Conservation (phyloP, 64 coral and sea anemone genomes). For the Platygyra sinensis region DNA sequence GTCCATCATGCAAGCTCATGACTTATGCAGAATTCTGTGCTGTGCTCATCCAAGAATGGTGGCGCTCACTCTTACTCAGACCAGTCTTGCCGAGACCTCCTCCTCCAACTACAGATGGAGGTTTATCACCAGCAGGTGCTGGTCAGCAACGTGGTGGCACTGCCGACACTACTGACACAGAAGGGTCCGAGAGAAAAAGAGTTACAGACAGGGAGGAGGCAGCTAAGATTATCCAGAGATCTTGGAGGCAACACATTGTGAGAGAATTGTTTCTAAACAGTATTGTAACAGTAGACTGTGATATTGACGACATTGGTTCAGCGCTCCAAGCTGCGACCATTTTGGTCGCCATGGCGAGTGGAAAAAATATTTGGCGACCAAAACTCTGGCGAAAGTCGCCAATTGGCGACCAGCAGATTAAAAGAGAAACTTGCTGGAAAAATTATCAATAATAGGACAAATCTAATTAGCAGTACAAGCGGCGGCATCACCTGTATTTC, state of each 20-base stretch:
- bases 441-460: too few species aligned
- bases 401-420: too few species aligned
- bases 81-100: constrained; percentile 50
- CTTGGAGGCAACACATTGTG: constrained; percentile 90
- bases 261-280: constrained; percentile 2
- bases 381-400: too few species aligned
- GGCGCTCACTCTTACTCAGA: constrained; percentile 36
- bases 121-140: not conserved
- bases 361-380: too few species aligned
- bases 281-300: not conserved
- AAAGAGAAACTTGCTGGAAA: too few species aligned
- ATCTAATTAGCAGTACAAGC: too few species aligned
- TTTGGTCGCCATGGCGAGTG: too few species aligned
- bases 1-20: constrained; percentile 38
- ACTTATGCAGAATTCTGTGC: constrained; percentile 82
- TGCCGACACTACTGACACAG: constrained; percentile 9
- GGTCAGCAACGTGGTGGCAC: not conserved
- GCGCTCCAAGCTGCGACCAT: too few species aligned
- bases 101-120: constrained; percentile 53
- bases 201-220: constrained; percentile 61
- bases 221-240: constrained; percentile 78
- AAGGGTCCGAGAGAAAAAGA: constrained; percentile 15
- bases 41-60: constrained; percentile 74
- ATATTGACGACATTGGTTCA: not conserved
- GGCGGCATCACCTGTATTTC: too few species aligned